These are phyloP conservation scores for Idaea straminata DNA, from an alignment of 2,888 invertebrate genomes.

Conservation along the genomic window DNA sequence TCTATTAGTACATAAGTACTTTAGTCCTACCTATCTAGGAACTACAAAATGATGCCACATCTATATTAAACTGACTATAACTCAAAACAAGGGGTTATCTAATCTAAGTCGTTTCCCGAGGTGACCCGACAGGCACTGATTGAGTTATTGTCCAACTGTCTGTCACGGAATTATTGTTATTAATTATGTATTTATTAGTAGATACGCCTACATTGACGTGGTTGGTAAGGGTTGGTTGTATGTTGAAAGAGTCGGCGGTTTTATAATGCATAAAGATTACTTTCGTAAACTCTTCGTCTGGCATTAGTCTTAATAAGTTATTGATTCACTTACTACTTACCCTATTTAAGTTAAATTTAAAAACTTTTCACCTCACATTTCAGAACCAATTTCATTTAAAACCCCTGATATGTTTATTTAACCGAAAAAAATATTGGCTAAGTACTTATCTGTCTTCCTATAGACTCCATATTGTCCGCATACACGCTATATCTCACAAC, in stretches of 20 bases:
- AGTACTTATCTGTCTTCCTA: too few relatives aligned
- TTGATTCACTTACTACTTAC: too few relatives aligned
- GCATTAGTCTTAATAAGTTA: too few relatives aligned
- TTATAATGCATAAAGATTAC: background rate
- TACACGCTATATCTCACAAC: slow-evolving; percentile 28
- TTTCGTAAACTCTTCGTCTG: too few relatives aligned
- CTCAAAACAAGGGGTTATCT: background rate
- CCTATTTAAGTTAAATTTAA: too few relatives aligned
- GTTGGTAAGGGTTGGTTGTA: slow-evolving; percentile 6
- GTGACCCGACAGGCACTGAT: slow-evolving; percentile 36
- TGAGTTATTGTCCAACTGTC: slow-evolving; percentile 52
- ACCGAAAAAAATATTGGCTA: too few relatives aligned
- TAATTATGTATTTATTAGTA: slow-evolving; percentile 65
- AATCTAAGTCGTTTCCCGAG: slow-evolving; percentile 1
- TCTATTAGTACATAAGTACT: background rate
- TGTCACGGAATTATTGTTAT: slow-evolving; percentile 55
- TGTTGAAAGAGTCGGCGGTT: slow-evolving; percentile 4
- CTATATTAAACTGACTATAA: background rate
- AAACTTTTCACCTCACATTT: too few relatives aligned
- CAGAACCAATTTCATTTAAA: too few relatives aligned
- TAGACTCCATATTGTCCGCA: slow-evolving; percentile 4
- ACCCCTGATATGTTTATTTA: too few relatives aligned
- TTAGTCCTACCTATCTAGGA: background rate
- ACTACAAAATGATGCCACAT: background rate
- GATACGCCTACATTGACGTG: slow-evolving; percentile 34